Base-by-base conservation (phyloP, 2,113 vertebrate genomes). In the Numida meleagris region DNA sequence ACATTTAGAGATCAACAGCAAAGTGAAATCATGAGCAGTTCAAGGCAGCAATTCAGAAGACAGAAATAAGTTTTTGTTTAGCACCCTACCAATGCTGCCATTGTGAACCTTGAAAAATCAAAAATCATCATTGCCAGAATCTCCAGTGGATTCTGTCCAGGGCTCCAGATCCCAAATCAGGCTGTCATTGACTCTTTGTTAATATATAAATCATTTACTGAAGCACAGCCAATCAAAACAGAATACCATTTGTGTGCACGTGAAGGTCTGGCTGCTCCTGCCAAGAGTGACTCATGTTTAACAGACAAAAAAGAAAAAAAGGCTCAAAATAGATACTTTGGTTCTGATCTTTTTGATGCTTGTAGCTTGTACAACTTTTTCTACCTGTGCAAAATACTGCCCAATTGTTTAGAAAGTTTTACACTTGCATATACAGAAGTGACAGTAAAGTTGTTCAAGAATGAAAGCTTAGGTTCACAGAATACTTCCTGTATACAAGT, bases 191-290 rank as follows among this genome's bases (percentile, higher is more conserved):
- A 59, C 62, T 78, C 58, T 95, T 96, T 96, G 86, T 93, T 96
- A 86, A 93, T 86, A 77, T 88, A 96, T 94, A 96, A 96, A 96
- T 94, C 46, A 96, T 92, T 96, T 95, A 67, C 74, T 94, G 89
- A 94, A 89, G 23, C 63, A 51, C 34, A 91, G 86, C 40, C 95
- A 96, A 93, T 96, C 89, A 96, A 94, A 97, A 94, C 86, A 96
- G 70, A 93, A 86, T 88, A 66, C 85, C 51, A 80, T 91, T 95
- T 96, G 86, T 89, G 84, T 74, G 62, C 78, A 95, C 10, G 61
- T 91, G 85, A 94, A 91, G 14, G 71, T 80, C 21, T 75, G 74
- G 10, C 40, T 82, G 67, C 38, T 94, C 73, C 45, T 97, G 90
- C 91, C 94, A 96, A 91, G 63, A 76, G 50, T 95, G 92, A 84